These are phyloP conservation scores for Pantala flavescens DNA, from an alignment of 1,140 invertebrate genomes.

Conservation along the genomic window DNA sequence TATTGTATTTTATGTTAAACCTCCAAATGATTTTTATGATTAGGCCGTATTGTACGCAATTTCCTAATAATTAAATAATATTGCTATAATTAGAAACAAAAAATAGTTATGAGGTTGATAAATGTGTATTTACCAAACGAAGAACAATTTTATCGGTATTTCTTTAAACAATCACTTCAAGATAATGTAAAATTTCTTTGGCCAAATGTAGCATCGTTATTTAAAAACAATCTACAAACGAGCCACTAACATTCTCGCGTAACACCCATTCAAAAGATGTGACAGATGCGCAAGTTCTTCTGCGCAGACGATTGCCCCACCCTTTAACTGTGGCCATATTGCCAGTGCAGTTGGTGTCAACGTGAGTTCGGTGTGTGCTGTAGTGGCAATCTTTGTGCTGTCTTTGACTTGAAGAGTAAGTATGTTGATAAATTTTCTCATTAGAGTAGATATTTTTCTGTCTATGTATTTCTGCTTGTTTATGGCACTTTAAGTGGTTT, in stretches of 20 bases:
- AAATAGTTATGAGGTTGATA: background rate
- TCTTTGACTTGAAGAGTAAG: background rate
- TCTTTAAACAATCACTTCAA: too few species aligned
- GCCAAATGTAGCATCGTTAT: background rate
- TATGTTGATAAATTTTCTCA: background rate
- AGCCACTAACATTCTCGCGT: background rate
- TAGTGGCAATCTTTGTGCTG: background rate
- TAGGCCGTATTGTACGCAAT: too few species aligned
- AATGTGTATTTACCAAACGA: background rate
- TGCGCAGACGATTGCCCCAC: background rate
- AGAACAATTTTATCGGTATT: too few species aligned
- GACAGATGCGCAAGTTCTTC: background rate
- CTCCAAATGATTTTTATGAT: too few species aligned
- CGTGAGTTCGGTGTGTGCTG: background rate
- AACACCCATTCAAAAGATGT: background rate
- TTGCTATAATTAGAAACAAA: background rate
- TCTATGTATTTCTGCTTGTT: too few species aligned
- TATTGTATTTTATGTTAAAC: too few species aligned
- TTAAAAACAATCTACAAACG: background rate
- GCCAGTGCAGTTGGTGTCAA: background rate
- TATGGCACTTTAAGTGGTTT: too few species aligned
- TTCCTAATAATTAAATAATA: too few species aligned
- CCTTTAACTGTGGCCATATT: slow-evolving; percentile 5
- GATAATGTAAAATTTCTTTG: too few species aligned
- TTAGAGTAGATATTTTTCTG: too few species aligned